Evolutionary conservation across 2,113 vertebrate genomes (phyloP), one percentile per base, ranked within the genome.

Genomic region (Chaetodon trifascialis): DNA sequence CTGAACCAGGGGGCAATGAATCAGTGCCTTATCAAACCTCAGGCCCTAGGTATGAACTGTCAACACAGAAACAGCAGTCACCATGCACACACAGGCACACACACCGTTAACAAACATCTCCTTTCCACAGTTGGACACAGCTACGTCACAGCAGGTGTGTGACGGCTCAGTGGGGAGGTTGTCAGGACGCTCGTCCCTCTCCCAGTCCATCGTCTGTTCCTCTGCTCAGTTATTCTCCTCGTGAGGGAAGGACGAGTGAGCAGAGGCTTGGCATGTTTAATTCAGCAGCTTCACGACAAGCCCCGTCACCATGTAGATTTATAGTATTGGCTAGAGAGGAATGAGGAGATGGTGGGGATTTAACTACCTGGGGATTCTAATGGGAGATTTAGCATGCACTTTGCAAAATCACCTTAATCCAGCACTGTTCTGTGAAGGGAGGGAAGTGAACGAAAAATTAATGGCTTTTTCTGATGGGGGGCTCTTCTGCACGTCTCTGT

Each of bases 21-120:
- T 93, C 91, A 90, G 80, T 66, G 84, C 73, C 79, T 90, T 91
- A 92, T 92, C 90, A 90, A 78, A 89, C 79, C 73, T 73, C 19
- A 71, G 79, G 88, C 80, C 85, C 47, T 11, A 56, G 83, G 75
- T 92, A 75, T 85, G 73, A 91, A 72, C 85, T 90, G 92, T 93
- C 91, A 93, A 70, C 85, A 70, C 34, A 69, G 58, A 72, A 78
- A 71, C 51, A n/a, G 62, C 34, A 65, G 9, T 14, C 30, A 58
- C 69, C 62, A 55, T 5, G 59, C 44, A 55, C 63, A 79, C 17
- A 65, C 23, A 59, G 23, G 38, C 17, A 76, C 59, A 52, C 68
- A 72, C 72, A 65, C 12, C 30, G 21, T 4, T 69, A 65, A 54
- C 75, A 82, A 79, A 82, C 38, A 64, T 80, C 56, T 78, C 23